Evolutionary conservation across 1,140 invertebrate genomes (phyloP).

Genomic region (Pseudomyrmex concolor): DNA sequence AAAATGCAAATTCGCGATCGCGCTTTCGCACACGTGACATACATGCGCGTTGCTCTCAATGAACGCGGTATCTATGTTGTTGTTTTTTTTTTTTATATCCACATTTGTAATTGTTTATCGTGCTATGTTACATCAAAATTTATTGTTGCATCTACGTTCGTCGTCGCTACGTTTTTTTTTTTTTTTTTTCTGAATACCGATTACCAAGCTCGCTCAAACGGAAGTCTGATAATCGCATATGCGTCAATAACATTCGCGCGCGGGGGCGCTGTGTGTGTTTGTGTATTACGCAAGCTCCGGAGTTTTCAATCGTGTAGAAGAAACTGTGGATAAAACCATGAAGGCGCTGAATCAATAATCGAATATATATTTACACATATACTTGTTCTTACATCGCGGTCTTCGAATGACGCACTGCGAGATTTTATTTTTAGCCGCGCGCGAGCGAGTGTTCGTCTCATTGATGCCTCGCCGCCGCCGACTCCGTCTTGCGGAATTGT

Average conservation of each 20-base stretch:
- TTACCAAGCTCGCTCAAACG: conserved; percentile 57
- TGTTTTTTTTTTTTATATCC: background rate
- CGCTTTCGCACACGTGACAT: too few relatives aligned
- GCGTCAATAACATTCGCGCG: conserved; percentile 62
- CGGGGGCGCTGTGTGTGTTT: conserved; percentile 1
- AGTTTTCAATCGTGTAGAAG: conserved; percentile 35
- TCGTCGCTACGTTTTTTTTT: background rate
- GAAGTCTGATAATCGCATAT: conserved; percentile 69
- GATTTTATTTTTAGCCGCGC: background rate
- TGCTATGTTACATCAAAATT: conserved; percentile 21
- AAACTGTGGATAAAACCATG: conserved; percentile 59
- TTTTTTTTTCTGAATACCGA: conserved; percentile 25
- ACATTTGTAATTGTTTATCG: background rate
- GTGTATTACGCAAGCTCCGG: conserved; percentile 56
- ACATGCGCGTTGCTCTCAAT: too few relatives aligned
- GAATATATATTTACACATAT: conserved; percentile 49
- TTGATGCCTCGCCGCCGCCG: conserved; percentile 15
- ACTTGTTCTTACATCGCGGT: conserved; percentile 21
- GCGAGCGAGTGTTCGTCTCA: background rate
- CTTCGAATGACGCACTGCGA: conserved; percentile 20
- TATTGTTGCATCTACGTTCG: background rate
- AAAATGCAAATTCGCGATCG: too few relatives aligned
- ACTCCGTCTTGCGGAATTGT: too few relatives aligned
- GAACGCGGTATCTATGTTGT: background rate
- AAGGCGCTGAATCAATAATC: conserved; percentile 70